phyloP scores from a whole-genome alignment of 1,140 invertebrate genomes.

The Diabrotica virgifera region DNA sequence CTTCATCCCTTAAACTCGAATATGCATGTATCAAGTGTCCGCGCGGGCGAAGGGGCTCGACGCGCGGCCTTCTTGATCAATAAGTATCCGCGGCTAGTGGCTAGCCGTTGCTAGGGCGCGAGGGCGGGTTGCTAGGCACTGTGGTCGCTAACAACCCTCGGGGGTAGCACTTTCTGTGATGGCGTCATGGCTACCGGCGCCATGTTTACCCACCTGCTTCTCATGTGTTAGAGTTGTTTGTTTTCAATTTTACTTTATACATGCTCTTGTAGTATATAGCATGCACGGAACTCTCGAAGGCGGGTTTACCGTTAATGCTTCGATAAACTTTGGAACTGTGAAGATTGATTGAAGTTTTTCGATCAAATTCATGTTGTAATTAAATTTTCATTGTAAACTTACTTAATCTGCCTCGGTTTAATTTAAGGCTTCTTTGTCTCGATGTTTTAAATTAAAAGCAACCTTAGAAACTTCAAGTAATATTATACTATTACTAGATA shows the following conservation, averaged over 20 bases:
- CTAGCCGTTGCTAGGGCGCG: constrained; percentile 51
- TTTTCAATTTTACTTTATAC: constrained; percentile 46
- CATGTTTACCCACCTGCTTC: constrained; percentile 50
- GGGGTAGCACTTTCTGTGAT: constrained; percentile 46
- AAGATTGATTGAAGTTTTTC: constrained; percentile 3
- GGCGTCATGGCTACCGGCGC: constrained; percentile 46
- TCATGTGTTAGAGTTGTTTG: constrained; percentile 45
- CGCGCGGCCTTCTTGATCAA: constrained; percentile 44
- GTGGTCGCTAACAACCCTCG: constrained; percentile 51
- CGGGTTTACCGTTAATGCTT: not conserved
- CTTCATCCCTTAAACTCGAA: constrained; percentile 37
- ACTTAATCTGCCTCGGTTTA: too few relatives aligned
- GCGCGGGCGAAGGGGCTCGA: constrained; percentile 24
- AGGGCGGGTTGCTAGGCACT: constrained; percentile 51
- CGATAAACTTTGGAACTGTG: not conserved
- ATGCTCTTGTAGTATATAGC: constrained; percentile 7
- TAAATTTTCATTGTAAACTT: not conserved
- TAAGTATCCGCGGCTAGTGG: constrained; percentile 52
- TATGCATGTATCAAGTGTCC: constrained; percentile 43
- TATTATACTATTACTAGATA: too few relatives aligned
- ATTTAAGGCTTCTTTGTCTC: too few relatives aligned
- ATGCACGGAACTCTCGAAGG: not conserved
- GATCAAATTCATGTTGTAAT: not conserved
- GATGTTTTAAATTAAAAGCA: too few relatives aligned
- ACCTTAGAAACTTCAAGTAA: too few relatives aligned